Evolutionary conservation across 2,113 vertebrate genomes (phyloP), one percentile per base, ranked within the genome.

Genomic region (Macroglossus sobrinus): DNA sequence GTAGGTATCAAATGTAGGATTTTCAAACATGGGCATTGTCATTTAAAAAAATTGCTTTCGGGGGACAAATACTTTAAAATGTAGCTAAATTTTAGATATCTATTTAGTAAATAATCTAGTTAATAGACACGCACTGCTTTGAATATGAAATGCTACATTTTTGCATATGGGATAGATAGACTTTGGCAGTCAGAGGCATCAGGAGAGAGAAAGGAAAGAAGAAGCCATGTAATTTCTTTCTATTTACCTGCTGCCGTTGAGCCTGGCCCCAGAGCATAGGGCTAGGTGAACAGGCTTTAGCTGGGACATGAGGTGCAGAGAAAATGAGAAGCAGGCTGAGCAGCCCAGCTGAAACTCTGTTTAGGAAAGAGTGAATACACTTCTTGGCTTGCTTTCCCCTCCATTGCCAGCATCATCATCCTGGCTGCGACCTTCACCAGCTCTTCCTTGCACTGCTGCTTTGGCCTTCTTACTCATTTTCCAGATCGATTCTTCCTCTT

Each of bases 51-150:
- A 93, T 57, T 85, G 69, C 92, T 93, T 3, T 18, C 4, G 81
- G 61, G 88, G 16, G 43, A 21, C 53, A n/a, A 28, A 43, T 8
- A 66, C 68, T 97, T 93, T 33, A 38, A 40, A 45, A 66, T 64
- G 85, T 21, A 95, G 89, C 84, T 96, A 35, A 43, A n/a, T 55
- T 66, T 97, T 64, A 80, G 96, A 89, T 76, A 26, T 0, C 47
- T 72, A 79, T 80, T 69, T 13, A 57, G 1, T 18, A 75, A 96
- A 74, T 78, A 84, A 63, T 33, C 64, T 13, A 63, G 1, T 30
- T 66, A 93, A 71, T 85, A 50, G 61, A 1, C 0, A 3, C 6
- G 26, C 33, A 50, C 0, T 1, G 0, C 10, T 11, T 33, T 84
- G 66, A 95, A 18, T 86, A 50, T 35, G 66, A 86, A 90, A 43